These are phyloP conservation scores for Microcebus griseorufus DNA, from an alignment of 2,113 vertebrate species.

Conservation along the genomic window DNA sequence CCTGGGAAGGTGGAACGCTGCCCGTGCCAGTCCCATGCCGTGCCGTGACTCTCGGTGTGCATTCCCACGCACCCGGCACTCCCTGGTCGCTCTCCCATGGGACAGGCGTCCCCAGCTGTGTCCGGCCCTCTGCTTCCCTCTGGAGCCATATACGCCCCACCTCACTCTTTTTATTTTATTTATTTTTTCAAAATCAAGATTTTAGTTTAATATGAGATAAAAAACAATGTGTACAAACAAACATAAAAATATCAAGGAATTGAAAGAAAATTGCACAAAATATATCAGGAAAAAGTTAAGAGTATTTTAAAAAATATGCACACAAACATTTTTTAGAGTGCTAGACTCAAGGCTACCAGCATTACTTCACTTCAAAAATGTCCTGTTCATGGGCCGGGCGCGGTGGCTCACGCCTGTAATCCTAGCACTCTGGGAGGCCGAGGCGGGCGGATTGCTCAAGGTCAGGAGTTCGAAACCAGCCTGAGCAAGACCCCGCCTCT, in stretches of 20 bases:
- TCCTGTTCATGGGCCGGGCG: not conserved
- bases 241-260: not conserved
- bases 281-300: not conserved
- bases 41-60: fast-evolving
- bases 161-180: no score
- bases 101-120: fast-evolving
- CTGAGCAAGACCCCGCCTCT: no score
- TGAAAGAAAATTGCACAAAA: conserved; percentile 19
- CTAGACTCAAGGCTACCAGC: not conserved
- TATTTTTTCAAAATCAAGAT: not conserved
- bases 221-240: not conserved
- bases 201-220: not conserved
- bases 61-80: no score
- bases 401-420: no score
- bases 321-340: not conserved
- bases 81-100: not conserved
- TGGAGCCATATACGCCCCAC: fast-evolving
- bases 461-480: no score
- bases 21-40: no score
- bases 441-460: no score
- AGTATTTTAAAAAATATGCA: not conserved
- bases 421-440: no score
- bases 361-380: not conserved
- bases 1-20: fast-evolving
- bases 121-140: fast-evolving